Evolutionary conservation across 2,113 vertebrate species (phyloP).

Genomic region (Sinocyclocheilus rhinocerous): DNA sequence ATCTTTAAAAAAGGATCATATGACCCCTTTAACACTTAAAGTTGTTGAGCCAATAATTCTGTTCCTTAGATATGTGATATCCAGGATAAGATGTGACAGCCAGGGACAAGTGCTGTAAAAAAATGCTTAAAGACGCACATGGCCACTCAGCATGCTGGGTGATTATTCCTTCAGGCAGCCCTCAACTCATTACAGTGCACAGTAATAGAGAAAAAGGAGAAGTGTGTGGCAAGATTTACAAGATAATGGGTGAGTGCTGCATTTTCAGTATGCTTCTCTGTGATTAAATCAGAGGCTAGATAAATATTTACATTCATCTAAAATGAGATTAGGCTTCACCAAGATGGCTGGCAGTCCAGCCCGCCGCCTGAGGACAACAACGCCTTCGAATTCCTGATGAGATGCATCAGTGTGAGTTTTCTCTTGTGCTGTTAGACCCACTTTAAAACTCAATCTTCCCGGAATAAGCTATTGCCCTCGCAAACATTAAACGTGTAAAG

Average conservation of each 20-base stretch:
- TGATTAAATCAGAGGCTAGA: slow-evolving; percentile 56
- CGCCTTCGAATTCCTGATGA: slow-evolving; percentile 58
- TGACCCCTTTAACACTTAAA: slow-evolving; percentile 19
- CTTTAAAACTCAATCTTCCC: slow-evolving; percentile 42
- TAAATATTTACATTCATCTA: slow-evolving; percentile 64
- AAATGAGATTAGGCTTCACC: slow-evolving; percentile 54
- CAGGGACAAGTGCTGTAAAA: slow-evolving; percentile 21
- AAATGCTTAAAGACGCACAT: neutral
- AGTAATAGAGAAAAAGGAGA: slow-evolving; percentile 45
- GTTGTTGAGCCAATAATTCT: slow-evolving; percentile 29
- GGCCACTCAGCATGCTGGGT: slow-evolving; percentile 16
- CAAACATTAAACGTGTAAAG: slow-evolving; percentile 35
- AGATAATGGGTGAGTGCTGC: slow-evolving; percentile 48
- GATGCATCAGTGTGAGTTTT: slow-evolving; percentile 46
- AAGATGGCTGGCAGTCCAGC: slow-evolving; percentile 37
- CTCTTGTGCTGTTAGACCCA: neutral
- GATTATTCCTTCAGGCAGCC: slow-evolving; percentile 42
- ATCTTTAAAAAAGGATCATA: no score
- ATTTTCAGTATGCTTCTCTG: slow-evolving; percentile 50
- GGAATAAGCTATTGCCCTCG: slow-evolving; percentile 20
- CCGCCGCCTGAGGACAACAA: slow-evolving; percentile 28
- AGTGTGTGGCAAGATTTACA: slow-evolving; percentile 52
- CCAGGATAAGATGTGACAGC: slow-evolving; percentile 30
- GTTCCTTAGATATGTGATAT: neutral
- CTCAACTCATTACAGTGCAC: slow-evolving; percentile 37